phyloP scores from a whole-genome alignment of 2,797 vertebrate genomes.

The Ctenopoma kingsleyae region DNA sequence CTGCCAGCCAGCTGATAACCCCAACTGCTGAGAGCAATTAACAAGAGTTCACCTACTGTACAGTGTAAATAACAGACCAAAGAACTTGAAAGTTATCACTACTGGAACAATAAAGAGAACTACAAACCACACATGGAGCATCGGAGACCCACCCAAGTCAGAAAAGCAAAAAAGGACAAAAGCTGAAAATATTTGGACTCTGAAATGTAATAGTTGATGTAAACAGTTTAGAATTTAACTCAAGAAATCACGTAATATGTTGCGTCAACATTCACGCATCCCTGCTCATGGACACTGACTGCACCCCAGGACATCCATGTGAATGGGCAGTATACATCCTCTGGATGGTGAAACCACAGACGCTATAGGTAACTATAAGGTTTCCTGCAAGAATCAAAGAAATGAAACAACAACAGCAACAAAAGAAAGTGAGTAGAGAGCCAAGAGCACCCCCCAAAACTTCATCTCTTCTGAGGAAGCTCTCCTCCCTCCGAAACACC shows the following conservation, averaged over 20 bases:
- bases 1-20: conserved; percentile 78
- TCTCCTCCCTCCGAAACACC: not conserved
- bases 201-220: too few species aligned
- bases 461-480: not conserved
- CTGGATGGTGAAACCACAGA: too few species aligned
- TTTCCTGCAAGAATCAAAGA: not conserved
- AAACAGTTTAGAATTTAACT: too few species aligned
- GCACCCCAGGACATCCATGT: too few species aligned
- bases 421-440: not conserved
- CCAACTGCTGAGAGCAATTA: conserved; percentile 76
- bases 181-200: too few species aligned
- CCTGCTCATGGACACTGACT: too few species aligned
- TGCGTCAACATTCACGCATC: too few species aligned
- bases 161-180: not conserved
- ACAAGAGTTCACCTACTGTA: conserved; percentile 63
- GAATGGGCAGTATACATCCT: too few species aligned
- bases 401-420: not conserved
- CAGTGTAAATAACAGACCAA: not conserved
- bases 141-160: not conserved
- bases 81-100: not conserved
- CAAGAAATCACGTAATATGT: too few species aligned
- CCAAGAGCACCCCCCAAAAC: not conserved
- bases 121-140: not conserved
- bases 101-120: not conserved
- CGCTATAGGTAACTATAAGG: not conserved